These are phyloP conservation scores for Typhlichthys eigenmanni DNA, from an alignment of 2,797 vertebrate genomes.

Conservation along the genomic window DNA sequence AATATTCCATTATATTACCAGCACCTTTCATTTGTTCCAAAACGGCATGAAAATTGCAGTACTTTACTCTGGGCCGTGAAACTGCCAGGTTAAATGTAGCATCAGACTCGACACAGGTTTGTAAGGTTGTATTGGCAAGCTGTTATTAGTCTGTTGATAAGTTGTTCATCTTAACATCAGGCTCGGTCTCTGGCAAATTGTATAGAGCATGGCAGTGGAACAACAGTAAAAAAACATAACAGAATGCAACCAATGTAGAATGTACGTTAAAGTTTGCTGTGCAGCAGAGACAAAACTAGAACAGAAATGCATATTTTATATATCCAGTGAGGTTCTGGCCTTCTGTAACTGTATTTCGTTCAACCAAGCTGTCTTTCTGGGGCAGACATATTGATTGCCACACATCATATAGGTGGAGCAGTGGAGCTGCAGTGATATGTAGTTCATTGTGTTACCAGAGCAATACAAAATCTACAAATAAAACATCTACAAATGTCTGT, in stretches of 20 bases:
- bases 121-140: slow-evolving; percentile 34
- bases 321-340: too few relatives aligned
- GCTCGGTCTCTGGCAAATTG: slow-evolving; percentile 59
- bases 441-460: slow-evolving; percentile 16
- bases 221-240: slow-evolving; percentile 32
- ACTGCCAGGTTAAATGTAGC: slow-evolving; percentile 62
- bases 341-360: too few relatives aligned
- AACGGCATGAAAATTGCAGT: slow-evolving; percentile 52
- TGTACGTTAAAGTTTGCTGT: slow-evolving; percentile 21
- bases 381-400: too few relatives aligned
- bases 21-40: slow-evolving; percentile 36
- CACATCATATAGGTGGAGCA: too few relatives aligned
- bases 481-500: slow-evolving; percentile 4
- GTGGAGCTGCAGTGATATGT: slow-evolving; percentile 2
- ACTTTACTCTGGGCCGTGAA: slow-evolving; percentile 46
- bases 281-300: slow-evolving; percentile 23
- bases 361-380: too few relatives aligned
- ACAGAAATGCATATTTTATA: too few relatives aligned
- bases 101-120: slow-evolving; percentile 47
- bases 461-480: too few relatives aligned
- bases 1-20: slow-evolving; percentile 29
- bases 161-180: slow-evolving; percentile 65
- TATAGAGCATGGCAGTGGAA: slow-evolving; percentile 46
- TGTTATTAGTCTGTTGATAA: slow-evolving; percentile 50
- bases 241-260: slow-evolving; percentile 40